Evolutionary conservation across 2,888 invertebrate genomes (phyloP), one percentile per base, ranked within the genome.

Genomic region (Leptopilina drosophilae): DNA sequence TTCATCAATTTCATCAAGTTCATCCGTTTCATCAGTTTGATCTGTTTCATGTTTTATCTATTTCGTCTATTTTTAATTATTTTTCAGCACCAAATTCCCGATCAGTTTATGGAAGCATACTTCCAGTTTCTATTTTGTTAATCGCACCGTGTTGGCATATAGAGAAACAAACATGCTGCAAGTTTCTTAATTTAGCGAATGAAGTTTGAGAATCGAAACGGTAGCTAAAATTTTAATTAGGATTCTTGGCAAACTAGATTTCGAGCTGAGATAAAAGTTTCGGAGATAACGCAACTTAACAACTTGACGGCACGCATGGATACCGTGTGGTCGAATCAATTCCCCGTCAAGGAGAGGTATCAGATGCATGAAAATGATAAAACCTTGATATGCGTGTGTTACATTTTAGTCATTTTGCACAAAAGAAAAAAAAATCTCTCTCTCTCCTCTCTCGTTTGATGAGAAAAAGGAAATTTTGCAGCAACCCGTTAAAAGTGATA

Each of bases 271-370:
- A 78, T 79, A 77, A 49, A 49, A 82, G 82, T 80, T 84, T 82
- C 33, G 78, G 81, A 77, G 82, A 84, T 84, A 84, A 82, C 82
- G 82, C 82, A 81, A 82, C 79, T 81, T 84, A 84, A 84, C 82
- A 82, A 82, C 82, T 79, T 80, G 78, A 80, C 77, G 84, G 82
- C 82, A 82, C 84, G 82, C 81, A 82, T 81, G 82, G 80, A 84
- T 84, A 81, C 42, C 42, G 49, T 67, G 67, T 67, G 67, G 46
- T 69, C 49, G 49, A 69, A 49, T 69, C 67, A 69, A 69, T 69
- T 69, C 20, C 20, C 12, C 67, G 49, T 69, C 20, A 69, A 69
- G 12, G 4, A 9, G 49, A 49, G 46, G 26, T 53, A 69, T 69
- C 67, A 69, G 49, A 49, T 69, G 67, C 20, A 69, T 49, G 49